These are phyloP conservation scores for Autographa gamma DNA, from an alignment of 2,888 invertebrate species.

Conservation along the genomic window DNA sequence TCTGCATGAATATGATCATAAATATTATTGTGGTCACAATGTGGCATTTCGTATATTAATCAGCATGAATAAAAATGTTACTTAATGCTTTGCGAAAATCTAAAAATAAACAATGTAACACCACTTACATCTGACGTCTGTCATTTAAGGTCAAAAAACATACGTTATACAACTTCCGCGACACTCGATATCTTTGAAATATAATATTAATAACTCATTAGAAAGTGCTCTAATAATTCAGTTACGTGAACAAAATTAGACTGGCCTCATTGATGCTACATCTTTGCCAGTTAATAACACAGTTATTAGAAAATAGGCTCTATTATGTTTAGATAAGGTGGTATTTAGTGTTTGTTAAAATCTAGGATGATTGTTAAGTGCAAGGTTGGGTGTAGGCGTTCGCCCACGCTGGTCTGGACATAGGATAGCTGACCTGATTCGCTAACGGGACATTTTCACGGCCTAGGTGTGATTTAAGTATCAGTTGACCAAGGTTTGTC, in stretches of 20 bases:
- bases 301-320: background rate
- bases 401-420: constrained; percentile 2
- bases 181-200: background rate
- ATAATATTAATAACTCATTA: background rate
- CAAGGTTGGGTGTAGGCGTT: background rate
- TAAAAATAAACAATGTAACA: background rate
- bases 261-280: background rate
- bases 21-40: too few species aligned
- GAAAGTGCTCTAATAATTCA: constrained; percentile 1
- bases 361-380: background rate
- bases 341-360: background rate
- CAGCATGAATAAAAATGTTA: background rate
- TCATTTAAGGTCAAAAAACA: background rate
- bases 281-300: background rate
- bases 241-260: constrained; percentile 8
- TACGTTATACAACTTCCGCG: background rate
- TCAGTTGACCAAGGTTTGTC: background rate
- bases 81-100: background rate
- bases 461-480: constrained; percentile 6
- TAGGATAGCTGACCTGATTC: background rate
- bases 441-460: constrained; percentile 2
- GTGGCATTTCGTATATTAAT: background rate
- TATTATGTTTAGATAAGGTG: background rate
- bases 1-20: too few species aligned
- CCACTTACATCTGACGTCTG: background rate